Percentiles rank a stretch among this genome's conserved stretches.
Evolutionary conservation across 2,888 invertebrate genomes (phyloP).

Genomic region (Idaea aversata): DNA sequence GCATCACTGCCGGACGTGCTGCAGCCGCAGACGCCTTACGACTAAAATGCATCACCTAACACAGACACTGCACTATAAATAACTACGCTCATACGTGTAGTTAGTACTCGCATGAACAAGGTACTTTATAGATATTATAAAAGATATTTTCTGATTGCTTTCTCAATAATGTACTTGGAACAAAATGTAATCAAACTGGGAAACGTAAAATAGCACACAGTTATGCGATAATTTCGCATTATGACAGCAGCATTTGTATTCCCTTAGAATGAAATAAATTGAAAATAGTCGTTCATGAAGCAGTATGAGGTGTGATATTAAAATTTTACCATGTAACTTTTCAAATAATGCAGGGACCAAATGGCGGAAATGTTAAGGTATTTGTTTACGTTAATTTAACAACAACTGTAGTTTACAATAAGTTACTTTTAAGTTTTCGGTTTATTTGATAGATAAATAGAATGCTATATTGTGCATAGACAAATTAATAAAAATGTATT

Average conservation of each 20-base stretch:
- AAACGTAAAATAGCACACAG: slow-evolving; percentile 16
- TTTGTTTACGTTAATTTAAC: background rate
- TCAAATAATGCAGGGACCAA: slow-evolving; percentile 2
- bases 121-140: slow-evolving; percentile 33
- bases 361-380: background rate
- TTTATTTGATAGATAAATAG: too few relatives aligned
- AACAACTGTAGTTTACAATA: background rate
- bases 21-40: slow-evolving; percentile 11
- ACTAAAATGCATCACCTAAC: slow-evolving; percentile 18
- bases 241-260: slow-evolving; percentile 22
- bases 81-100: slow-evolving; percentile 1
- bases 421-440: background rate
- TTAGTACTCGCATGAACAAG: slow-evolving; percentile 32
- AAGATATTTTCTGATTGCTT: slow-evolving; percentile 26
- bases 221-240: slow-evolving; percentile 20
- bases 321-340: slow-evolving; percentile 12
- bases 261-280: slow-evolving; percentile 19
- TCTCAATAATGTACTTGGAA: slow-evolving; percentile 17
- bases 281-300: slow-evolving; percentile 18
- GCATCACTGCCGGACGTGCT: slow-evolving; percentile 24
- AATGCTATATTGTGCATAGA: too few relatives aligned
- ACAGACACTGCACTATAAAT: slow-evolving; percentile 15
- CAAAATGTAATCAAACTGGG: slow-evolving; percentile 17
- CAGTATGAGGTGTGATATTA: slow-evolving; percentile 16
- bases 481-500: background rate